phyloP scores from a whole-genome alignment of 2,888 invertebrate species.

The Macaria liturata region DNA sequence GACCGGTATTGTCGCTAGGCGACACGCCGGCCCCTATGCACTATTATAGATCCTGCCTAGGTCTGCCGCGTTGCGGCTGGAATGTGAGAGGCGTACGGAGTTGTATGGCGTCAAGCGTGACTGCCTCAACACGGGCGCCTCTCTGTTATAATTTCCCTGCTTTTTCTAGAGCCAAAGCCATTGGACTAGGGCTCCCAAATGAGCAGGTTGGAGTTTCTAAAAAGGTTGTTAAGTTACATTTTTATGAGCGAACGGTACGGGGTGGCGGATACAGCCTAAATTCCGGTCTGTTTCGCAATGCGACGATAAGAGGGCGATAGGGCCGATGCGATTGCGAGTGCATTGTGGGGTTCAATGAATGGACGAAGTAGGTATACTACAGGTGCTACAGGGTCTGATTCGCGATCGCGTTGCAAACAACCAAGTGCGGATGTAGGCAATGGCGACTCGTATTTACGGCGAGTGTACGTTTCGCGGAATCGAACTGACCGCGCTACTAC shows the following conservation, averaged over 20 bases:
- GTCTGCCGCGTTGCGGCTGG: constrained; percentile 31
- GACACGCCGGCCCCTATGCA: constrained; percentile 14
- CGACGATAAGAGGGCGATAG: constrained; percentile 47
- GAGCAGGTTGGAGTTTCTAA: constrained; percentile 60
- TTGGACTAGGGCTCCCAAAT: constrained; percentile 76
- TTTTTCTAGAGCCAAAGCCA: constrained; percentile 80
- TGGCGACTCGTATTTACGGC: constrained; percentile 56
- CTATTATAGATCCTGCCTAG: constrained; percentile 43
- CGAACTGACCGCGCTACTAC: constrained; percentile 48
- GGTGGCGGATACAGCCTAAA: constrained; percentile 53
- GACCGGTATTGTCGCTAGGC: constrained; percentile 44
- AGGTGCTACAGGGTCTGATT: constrained; percentile 45
- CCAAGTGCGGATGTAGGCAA: constrained; percentile 60
- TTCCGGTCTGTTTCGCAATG: constrained; percentile 55
- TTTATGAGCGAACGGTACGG: constrained; percentile 14
- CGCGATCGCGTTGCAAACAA: constrained; percentile 57
- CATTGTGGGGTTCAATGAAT: constrained; percentile 66
- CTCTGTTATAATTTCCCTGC: constrained; percentile 74
- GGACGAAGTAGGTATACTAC: constrained; percentile 50
- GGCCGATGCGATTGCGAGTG: constrained; percentile 24
- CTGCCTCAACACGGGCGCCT: constrained; percentile 81
- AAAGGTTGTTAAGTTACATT: constrained; percentile 3
- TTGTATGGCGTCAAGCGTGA: constrained; percentile 77
- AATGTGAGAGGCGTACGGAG: constrained; percentile 81
- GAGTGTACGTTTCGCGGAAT: constrained; percentile 69